Conservation (phyloP, 2,888 invertebrate genomes). For the Masnerella sp. region DNA sequence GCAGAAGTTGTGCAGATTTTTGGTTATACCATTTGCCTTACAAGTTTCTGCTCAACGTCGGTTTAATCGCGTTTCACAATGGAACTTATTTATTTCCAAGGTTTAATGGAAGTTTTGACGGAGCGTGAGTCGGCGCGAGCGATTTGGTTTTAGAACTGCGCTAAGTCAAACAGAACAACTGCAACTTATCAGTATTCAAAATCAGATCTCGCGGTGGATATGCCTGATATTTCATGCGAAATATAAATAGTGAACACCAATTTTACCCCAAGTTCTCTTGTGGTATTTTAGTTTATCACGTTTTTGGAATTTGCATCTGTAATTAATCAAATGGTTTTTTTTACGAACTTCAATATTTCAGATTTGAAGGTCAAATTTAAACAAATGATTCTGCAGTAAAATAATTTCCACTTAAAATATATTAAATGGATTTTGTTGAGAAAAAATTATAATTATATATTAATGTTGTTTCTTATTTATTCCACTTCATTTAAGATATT, state of each 20-base stretch:
- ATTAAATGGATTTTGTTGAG: too few species aligned
- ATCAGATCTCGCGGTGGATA: slow-evolving; percentile 1
- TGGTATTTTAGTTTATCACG: not conserved
- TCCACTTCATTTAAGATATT: too few species aligned
- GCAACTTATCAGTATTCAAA: slow-evolving; percentile 27
- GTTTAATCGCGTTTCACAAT: not conserved
- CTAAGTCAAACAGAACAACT: slow-evolving; percentile 15
- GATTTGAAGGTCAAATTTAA: too few species aligned
- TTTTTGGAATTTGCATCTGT: not conserved
- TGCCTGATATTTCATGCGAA: slow-evolving; percentile 11
- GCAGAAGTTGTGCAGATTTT: too few species aligned
- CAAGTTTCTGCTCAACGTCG: not conserved
- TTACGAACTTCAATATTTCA: too few species aligned
- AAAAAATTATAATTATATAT: too few species aligned
- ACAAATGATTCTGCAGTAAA: too few species aligned
- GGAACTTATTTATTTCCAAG: slow-evolving; percentile 29
- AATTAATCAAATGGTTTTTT: too few species aligned
- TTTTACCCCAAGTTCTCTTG: not conserved
- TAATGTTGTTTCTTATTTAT: too few species aligned
- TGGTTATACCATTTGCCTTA: too few species aligned
- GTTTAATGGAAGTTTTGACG: slow-evolving; percentile 27
- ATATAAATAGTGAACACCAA: slow-evolving; percentile 2
- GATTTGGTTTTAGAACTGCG: slow-evolving; percentile 22
- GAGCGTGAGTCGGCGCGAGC: slow-evolving; percentile 8
- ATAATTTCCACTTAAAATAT: too few species aligned